Conservation (phyloP, 2,888 invertebrate genomes). For the Diogma glabrata region DNA sequence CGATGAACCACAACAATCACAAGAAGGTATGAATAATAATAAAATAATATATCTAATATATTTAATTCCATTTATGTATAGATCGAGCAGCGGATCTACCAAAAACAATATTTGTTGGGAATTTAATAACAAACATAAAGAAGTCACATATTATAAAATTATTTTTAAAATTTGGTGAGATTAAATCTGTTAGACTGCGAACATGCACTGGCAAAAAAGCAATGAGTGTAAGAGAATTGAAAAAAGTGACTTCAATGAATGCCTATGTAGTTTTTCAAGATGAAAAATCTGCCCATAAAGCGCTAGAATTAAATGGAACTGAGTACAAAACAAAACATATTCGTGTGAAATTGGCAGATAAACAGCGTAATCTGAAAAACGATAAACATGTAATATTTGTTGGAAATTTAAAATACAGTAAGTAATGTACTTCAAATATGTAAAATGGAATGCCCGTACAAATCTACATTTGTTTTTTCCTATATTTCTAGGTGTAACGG, state of each 20-base stretch:
- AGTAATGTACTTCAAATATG: conserved; percentile 16
- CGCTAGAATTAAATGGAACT: conserved; percentile 28
- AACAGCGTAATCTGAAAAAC: conserved; percentile 13
- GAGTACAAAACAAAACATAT: conserved; percentile 29
- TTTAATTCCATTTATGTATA: neutral
- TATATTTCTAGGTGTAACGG: conserved; percentile 27
- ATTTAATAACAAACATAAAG: conserved; percentile 32
- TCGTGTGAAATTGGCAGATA: conserved; percentile 26
- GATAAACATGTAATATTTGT: conserved; percentile 30
- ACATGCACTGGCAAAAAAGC: conserved; percentile 28
- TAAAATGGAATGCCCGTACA: neutral
- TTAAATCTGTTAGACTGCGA: conserved; percentile 29
- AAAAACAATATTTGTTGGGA: conserved; percentile 33
- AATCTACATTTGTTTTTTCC: neutral
- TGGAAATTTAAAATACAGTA: conserved; percentile 34
- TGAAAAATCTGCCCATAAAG: conserved; percentile 24
- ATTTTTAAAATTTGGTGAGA: conserved; percentile 25
- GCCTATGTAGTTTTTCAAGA: conserved; percentile 30
- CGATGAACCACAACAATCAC: no score
- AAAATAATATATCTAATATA: no score
- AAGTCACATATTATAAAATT: conserved; percentile 27
- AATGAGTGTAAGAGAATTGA: conserved; percentile 29
- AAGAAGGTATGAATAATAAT: no score
- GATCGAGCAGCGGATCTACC: neutral
- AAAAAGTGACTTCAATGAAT: conserved; percentile 26